Evolutionary conservation across 2,888 invertebrate genomes (phyloP).

Genomic region (Cheilosia vulpina): DNA sequence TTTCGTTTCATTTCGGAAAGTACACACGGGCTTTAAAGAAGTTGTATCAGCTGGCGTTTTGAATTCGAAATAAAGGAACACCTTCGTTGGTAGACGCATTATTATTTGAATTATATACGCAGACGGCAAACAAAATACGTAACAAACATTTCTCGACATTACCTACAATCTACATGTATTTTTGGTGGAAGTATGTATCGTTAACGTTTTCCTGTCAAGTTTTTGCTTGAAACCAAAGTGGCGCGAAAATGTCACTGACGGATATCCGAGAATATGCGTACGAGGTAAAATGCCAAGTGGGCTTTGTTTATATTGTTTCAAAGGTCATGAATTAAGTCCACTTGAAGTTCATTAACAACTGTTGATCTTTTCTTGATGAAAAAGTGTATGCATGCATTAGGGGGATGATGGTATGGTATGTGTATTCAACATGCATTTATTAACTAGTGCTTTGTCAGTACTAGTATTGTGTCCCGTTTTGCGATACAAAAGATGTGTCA

Average conservation of each 20-base stretch:
- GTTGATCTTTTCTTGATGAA: slow-evolving; percentile 46
- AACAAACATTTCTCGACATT: slow-evolving; percentile 24
- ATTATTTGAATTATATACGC: slow-evolving; percentile 25
- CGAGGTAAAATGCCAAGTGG: slow-evolving; percentile 9
- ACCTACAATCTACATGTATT: too few relatives aligned
- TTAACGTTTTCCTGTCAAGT: slow-evolving; percentile 10
- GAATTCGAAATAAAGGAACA: slow-evolving; percentile 12
- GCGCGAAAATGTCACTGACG: slow-evolving; percentile 53
- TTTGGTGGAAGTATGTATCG: background rate
- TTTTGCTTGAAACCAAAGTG: slow-evolving; percentile 53
- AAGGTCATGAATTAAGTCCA: slow-evolving; percentile 61
- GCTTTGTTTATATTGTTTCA: slow-evolving; percentile 46
- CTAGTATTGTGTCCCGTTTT: too few relatives aligned
- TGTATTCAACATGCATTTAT: background rate
- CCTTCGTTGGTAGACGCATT: slow-evolving; percentile 33
- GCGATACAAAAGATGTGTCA: too few relatives aligned
- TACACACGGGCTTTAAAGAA: slow-evolving; percentile 38
- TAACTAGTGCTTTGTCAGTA: background rate
- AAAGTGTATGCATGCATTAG: slow-evolving; percentile 29
- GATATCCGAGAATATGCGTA: slow-evolving; percentile 52
- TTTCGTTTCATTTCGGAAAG: background rate
- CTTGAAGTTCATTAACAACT: slow-evolving; percentile 59
- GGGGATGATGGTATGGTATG: slow-evolving; percentile 11
- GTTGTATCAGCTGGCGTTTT: slow-evolving; percentile 68
- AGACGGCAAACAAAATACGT: slow-evolving; percentile 19